phyloP scores from a whole-genome alignment of 2,888 invertebrate species.

The Adela reaumurella region DNA sequence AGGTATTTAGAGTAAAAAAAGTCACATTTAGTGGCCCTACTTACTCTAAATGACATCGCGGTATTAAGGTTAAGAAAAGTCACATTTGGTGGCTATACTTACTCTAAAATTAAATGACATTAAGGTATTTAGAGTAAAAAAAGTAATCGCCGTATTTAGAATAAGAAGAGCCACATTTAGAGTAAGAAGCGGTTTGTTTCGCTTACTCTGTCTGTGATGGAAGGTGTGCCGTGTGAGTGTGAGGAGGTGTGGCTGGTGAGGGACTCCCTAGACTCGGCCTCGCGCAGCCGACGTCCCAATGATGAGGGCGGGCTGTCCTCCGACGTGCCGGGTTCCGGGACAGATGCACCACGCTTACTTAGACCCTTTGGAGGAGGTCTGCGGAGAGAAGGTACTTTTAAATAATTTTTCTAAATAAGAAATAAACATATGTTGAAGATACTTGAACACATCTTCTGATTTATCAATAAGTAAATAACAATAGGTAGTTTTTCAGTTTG shows the following conservation, averaged over 20 bases:
- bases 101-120: too few species aligned
- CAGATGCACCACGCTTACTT: constrained; percentile 49
- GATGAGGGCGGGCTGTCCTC: constrained; percentile 51
- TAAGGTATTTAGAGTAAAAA: too few species aligned
- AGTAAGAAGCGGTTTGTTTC: too few species aligned
- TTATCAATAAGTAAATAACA: background rate
- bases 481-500: background rate
- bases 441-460: background rate
- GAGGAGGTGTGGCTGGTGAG: constrained; percentile 43
- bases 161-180: too few species aligned
- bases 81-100: too few species aligned
- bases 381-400: background rate
- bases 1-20: too few species aligned
- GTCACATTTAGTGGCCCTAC: too few species aligned
- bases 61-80: too few species aligned
- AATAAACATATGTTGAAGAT: background rate
- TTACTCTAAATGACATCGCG: too few species aligned
- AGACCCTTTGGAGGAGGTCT: constrained; percentile 65
- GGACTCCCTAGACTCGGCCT: constrained; percentile 46
- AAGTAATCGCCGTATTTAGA: too few species aligned
- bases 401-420: background rate
- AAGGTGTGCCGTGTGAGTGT: constrained; percentile 25
- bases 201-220: constrained; percentile 48
- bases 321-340: constrained; percentile 54
- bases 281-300: constrained; percentile 35